A percentile compares a stretch with the other conserved stretches of the same genome.
phyloP scores from a whole-genome alignment of 1,140 invertebrate species.

The Streblospio benedicti region DNA sequence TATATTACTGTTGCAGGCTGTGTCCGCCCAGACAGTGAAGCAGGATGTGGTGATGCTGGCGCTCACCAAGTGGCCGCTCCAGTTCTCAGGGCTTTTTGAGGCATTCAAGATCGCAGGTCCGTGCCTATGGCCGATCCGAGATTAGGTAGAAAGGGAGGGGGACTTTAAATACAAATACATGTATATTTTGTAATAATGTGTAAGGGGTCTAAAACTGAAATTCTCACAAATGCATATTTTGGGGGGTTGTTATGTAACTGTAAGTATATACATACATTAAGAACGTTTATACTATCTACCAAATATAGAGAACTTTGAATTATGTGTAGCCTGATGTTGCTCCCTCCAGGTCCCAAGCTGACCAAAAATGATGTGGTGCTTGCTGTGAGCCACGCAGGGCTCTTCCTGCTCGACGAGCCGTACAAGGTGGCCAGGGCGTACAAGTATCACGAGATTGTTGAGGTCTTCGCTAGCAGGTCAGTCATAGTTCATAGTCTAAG shows the following conservation, averaged over 20 bases:
- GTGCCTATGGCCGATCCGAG: too few relatives aligned
- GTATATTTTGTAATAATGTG: too few relatives aligned
- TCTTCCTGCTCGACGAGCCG: conserved; percentile 28
- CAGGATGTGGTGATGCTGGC: conserved; percentile 1
- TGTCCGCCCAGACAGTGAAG: background rate
- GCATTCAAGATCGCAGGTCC: conserved; percentile 6
- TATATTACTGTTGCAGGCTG: too few relatives aligned
- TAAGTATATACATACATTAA: too few relatives aligned
- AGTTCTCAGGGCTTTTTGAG: conserved; percentile 15
- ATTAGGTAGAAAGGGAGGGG: too few relatives aligned
- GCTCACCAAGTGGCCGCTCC: conserved; percentile 10
- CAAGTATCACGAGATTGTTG: conserved; percentile 27
- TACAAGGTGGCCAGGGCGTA: conserved; percentile 26
- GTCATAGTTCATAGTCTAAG: background rate
- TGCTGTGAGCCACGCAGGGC: conserved; percentile 28
- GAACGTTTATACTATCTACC: too few relatives aligned
- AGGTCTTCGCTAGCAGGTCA: conserved; percentile 26
- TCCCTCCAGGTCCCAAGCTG: too few relatives aligned
- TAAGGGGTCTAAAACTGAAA: background rate
- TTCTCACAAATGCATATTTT: background rate
- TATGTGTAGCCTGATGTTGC: too few relatives aligned
- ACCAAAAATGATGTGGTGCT: conserved; percentile 23
- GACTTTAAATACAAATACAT: too few relatives aligned
- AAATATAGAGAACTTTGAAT: too few relatives aligned
- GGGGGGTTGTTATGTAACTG: too few relatives aligned